Percentiles rank a stretch among this genome's conserved stretches.
Conservation (phyloP, 2,888 invertebrate genomes). For the Anthoptus insignis region DNA sequence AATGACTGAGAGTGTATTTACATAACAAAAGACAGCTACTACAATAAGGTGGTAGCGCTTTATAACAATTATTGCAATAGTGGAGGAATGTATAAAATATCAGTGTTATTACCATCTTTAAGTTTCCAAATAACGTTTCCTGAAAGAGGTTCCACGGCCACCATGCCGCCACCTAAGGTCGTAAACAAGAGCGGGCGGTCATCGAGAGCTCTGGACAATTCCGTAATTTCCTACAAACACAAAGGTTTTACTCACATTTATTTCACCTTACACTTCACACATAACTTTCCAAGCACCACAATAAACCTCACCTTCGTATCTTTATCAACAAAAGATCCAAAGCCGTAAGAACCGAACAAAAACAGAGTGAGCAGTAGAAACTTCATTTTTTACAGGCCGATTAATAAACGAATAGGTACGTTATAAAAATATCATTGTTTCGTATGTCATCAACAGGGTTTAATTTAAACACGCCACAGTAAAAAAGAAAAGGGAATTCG, state of each 20-base stretch:
- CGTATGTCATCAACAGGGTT: constrained; percentile 3
- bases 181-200: constrained; percentile 95
- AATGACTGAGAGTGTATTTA: no score
- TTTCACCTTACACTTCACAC: constrained; percentile 48
- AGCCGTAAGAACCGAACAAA: constrained; percentile 66
- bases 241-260: constrained; percentile 43
- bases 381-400: constrained; percentile 61
- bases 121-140: constrained; percentile 97
- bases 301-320: constrained; percentile 68
- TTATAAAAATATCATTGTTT: constrained; percentile 30
- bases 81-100: no score
- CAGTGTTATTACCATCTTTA: constrained; percentile 93
- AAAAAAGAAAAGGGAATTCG: neutral
- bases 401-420: neutral
- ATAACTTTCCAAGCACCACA: constrained; percentile 52
- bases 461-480: neutral
- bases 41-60: no score
- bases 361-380: constrained; percentile 64
- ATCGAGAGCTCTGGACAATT: constrained; percentile 89
- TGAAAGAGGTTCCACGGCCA: constrained; percentile 95
- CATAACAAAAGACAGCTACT: no score
- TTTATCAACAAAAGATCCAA: constrained; percentile 66
- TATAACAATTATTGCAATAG: no score
- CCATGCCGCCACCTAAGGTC: constrained; percentile 97
- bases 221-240: constrained; percentile 86